Evolutionary conservation across 2,113 vertebrate species (phyloP), one percentile per base, ranked within the genome.

Genomic region (Dendrocopos noguchii): DNA sequence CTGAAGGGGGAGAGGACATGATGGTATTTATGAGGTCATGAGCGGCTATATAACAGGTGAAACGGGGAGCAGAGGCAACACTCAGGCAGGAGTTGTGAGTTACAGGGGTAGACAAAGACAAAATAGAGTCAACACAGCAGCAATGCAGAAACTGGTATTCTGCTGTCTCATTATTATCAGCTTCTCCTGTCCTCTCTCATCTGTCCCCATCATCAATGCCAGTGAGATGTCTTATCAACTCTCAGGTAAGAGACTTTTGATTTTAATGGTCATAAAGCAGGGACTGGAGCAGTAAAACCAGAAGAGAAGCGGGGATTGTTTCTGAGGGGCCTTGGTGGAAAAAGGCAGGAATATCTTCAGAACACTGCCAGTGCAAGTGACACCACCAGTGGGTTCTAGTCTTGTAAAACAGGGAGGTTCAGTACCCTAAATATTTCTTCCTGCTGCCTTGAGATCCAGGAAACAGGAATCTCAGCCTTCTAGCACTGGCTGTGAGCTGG

Each of bases 21-120:
- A 96, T 83, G 96, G 55, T 94, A 72, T 95, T 96, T 94, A 92
- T 97, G 97, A 98, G 96, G 96, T 97, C 97, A 98, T 82, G 63
- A 93, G 91, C 36, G 10, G 70, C 79, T 97, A 97, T 98, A 97
- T 97, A 97, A 97, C 7, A 14, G 31, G 63, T 57, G 91, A 94
- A 92, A 94, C 71, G 61, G 68, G 88, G 65, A 83, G 36, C 87
- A 92, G 86, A 84, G 83, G 86, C 80, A 92, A 84, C 68, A 92
- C 75, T 80, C n/a, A 84, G 86, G 15, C 60, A 85, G 27, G 53
- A 70, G 76, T 70, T 81, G 60, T 8, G 61, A 77, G 15, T 77
- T 68, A 34, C 75, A 72, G 93, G 36, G 67, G 68, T 78, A 44
- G 34, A 24, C 76, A 42, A 83, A 77, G 86, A 87, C 46, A 0